Conservation (phyloP, 2,888 invertebrate species). For the Napeogenes inachia region DNA sequence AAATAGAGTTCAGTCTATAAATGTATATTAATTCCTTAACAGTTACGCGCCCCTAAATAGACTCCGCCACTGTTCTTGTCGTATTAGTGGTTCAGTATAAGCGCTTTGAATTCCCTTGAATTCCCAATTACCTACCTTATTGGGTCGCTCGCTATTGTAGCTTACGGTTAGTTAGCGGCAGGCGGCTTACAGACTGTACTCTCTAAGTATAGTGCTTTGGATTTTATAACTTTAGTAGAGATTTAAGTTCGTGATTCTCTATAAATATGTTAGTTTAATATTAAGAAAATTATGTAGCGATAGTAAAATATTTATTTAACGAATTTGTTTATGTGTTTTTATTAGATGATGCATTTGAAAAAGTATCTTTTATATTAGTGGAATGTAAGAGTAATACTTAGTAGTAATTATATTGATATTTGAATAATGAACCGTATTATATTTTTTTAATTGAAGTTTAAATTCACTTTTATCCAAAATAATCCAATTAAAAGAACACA, state of each 20-base stretch:
- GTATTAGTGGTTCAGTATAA: slow-evolving; percentile 38
- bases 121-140: slow-evolving; percentile 67
- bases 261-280: too few species aligned
- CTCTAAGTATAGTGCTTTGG: neutral
- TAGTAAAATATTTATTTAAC: too few species aligned
- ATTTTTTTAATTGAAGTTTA: too few species aligned
- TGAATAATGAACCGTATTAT: too few species aligned
- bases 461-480: too few species aligned
- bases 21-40: slow-evolving; percentile 29
- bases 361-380: too few species aligned
- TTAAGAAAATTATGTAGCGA: too few species aligned
- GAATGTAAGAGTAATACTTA: too few species aligned
- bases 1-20: slow-evolving; percentile 7
- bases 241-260: neutral
- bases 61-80: slow-evolving; percentile 40
- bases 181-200: slow-evolving; percentile 2
- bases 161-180: slow-evolving; percentile 32
- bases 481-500: too few species aligned
- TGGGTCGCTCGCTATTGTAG: slow-evolving; percentile 51
- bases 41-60: slow-evolving; percentile 28
- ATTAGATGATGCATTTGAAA: too few species aligned
- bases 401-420: too few species aligned
- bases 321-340: too few species aligned
- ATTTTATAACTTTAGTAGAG: slow-evolving; percentile 14
- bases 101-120: slow-evolving; percentile 50